Conservation (phyloP, 2,888 invertebrate genomes). For the Escarpia spicata region DNA sequence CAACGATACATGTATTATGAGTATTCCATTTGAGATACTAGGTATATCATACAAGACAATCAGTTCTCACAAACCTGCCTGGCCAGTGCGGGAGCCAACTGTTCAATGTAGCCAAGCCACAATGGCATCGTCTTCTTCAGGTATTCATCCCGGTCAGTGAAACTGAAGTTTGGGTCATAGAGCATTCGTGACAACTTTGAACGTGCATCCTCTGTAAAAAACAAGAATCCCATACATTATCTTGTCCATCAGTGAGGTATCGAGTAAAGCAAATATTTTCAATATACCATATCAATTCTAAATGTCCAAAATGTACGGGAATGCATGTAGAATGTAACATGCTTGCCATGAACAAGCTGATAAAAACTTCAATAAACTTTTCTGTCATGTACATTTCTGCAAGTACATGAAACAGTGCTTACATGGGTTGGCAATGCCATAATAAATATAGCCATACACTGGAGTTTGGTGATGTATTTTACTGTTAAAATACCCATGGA, state of each 20-base stretch:
- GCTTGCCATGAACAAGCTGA: not conserved
- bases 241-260: not conserved
- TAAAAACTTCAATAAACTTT: not conserved
- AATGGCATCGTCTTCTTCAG: constrained; percentile 27
- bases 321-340: not conserved
- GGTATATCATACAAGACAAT: not conserved
- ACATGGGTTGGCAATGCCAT: too few relatives aligned
- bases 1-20: not conserved
- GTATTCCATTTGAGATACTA: not conserved
- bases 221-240: not conserved
- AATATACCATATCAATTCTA: too few relatives aligned
- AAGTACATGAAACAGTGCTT: not conserved
- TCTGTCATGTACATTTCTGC: not conserved
- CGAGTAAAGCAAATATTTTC: too few relatives aligned
- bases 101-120: constrained; percentile 35
- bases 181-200: constrained; percentile 20
- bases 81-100: constrained; percentile 31
- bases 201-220: constrained; percentile 30
- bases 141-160: constrained; percentile 30
- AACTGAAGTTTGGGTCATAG: constrained; percentile 24
- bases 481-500: too few relatives aligned
- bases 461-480: too few relatives aligned
- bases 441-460: too few relatives aligned
- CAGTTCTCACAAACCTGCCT: constrained; percentile 27
- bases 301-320: too few relatives aligned